Percentiles rank a stretch among this genome's conserved stretches.
Evolutionary conservation across 2,797 vertebrate genomes (phyloP).

Genomic region (Buceros bicornis): DNA sequence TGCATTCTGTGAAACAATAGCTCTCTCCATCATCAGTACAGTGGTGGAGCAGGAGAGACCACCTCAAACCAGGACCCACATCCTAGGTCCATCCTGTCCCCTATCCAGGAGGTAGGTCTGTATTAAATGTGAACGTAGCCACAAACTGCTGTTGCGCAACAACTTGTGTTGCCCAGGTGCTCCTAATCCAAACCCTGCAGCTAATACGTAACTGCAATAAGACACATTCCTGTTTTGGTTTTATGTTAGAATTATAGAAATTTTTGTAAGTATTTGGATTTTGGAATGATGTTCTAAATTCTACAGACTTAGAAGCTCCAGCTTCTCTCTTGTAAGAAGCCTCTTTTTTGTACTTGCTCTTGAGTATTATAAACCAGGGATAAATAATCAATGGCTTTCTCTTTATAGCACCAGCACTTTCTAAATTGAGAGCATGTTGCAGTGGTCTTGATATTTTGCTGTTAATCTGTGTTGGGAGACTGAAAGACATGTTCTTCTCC

Average conservation of each 20-base stretch:
- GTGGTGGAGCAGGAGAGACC: neutral
- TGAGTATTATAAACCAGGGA: neutral
- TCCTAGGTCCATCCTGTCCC: neutral
- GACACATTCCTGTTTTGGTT: neutral
- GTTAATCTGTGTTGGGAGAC: constrained; percentile 54
- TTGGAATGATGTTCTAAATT: constrained; percentile 16
- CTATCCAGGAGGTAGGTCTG: neutral
- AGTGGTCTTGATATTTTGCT: constrained; percentile 58
- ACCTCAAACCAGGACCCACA: neutral
- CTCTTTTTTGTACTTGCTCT: constrained; percentile 48
- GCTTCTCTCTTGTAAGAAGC: constrained; percentile 17
- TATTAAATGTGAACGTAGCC: neutral
- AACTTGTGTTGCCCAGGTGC: neutral
- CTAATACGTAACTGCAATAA: neutral
- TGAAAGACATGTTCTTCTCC: constrained; percentile 50
- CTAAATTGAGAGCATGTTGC: constrained; percentile 60
- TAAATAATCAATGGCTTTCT: constrained; percentile 67
- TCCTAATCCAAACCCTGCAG: neutral
- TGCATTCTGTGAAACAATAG: neutral
- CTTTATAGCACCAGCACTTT: constrained; percentile 67
- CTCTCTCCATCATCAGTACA: neutral
- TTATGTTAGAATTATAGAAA: neutral
- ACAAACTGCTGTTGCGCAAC: neutral
- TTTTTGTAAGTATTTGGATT: neutral
- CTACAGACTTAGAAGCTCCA: neutral